These are phyloP conservation scores for Thysanoteuthis rhombus DNA, from an alignment of 2,888 invertebrate species.

Conservation along the genomic window DNA sequence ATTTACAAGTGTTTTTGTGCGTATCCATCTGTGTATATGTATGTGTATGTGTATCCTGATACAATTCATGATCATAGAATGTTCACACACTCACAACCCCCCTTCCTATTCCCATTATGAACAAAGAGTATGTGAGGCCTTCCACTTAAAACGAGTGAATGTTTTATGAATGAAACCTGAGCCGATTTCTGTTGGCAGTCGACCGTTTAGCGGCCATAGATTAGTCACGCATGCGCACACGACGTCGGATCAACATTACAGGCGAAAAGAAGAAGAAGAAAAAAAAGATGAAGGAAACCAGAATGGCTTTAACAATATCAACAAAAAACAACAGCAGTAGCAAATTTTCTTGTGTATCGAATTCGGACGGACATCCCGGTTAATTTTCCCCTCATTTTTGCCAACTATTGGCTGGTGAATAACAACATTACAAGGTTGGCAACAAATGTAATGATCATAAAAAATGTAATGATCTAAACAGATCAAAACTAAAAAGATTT, in stretches of 20 bases:
- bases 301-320: not conserved
- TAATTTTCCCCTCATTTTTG: not conserved
- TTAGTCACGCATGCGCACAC: slow-evolving; percentile 12
- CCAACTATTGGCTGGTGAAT: not conserved
- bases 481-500: not conserved
- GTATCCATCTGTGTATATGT: not conserved
- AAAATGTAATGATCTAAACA: not conserved
- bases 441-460: not conserved
- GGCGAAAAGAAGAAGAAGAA: not conserved
- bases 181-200: not conserved
- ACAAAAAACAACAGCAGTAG: not conserved
- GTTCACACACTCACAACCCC: not conserved
- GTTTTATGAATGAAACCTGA: not conserved
- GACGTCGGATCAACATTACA: not conserved
- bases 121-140: not conserved
- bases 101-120: not conserved
- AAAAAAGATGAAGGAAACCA: no score
- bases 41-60: not conserved
- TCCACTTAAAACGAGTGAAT: slow-evolving; percentile 12
- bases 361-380: not conserved
- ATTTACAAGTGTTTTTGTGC: not conserved
- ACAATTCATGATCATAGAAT: not conserved
- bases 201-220: slow-evolving; percentile 12
- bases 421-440: not conserved
- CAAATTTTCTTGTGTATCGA: not conserved